phyloP scores from a whole-genome alignment of 2,113 vertebrate genomes.

The Petrocephalus zakoni region DNA sequence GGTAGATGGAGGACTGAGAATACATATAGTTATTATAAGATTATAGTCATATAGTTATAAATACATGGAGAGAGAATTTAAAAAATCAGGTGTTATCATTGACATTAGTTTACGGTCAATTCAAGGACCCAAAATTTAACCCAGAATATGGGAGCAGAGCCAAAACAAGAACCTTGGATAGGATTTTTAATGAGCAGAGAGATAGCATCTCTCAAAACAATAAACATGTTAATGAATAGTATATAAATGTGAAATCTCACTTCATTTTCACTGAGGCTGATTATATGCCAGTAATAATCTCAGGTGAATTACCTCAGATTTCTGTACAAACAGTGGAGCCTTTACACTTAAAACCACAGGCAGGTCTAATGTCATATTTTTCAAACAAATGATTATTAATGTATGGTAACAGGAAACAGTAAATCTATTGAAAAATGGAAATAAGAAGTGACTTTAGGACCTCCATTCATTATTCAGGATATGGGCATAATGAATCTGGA shows the following conservation, averaged over 20 bases:
- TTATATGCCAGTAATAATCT: neutral
- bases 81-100: neutral
- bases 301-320: neutral
- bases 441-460: neutral
- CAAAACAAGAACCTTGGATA: neutral
- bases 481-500: neutral
- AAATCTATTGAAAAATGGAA: neutral
- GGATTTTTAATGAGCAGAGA: neutral
- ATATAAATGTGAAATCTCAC: neutral
- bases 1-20: neutral
- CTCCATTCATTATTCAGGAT: neutral
- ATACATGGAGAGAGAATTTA: neutral
- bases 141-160: neutral
- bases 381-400: neutral
- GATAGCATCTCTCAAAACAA: neutral
- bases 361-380: neutral
- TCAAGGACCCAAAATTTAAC: neutral
- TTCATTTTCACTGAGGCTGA: neutral
- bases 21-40: too few relatives aligned
- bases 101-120: neutral
- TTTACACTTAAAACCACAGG: neutral
- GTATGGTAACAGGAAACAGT: neutral
- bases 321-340: neutral
- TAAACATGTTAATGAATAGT: neutral
- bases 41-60: too few relatives aligned